Percentiles rank a stretch among this genome's conserved stretches.
phyloP scores from a whole-genome alignment of 2,888 invertebrate species.

The Drosophila nr. fundita region DNA sequence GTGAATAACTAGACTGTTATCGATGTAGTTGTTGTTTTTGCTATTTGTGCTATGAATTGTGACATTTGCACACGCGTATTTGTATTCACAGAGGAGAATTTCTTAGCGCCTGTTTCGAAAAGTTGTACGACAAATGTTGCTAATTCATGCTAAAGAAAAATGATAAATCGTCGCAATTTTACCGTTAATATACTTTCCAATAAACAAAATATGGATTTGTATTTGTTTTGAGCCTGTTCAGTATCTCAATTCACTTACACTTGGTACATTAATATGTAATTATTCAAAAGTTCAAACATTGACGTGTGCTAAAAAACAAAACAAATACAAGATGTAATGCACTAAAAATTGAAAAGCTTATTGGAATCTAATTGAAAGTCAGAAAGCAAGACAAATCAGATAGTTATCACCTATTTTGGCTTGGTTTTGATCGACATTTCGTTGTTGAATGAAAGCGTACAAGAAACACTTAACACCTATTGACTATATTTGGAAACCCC shows the following conservation, averaged over 20 bases:
- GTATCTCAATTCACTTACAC: not conserved
- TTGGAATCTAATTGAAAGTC: not conserved
- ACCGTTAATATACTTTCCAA: not conserved
- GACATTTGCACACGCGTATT: slow-evolving; percentile 66
- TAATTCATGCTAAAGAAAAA: slow-evolving; percentile 52
- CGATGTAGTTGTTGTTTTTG: slow-evolving; percentile 39
- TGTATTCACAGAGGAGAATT: slow-evolving; percentile 20
- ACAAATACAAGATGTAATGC: not conserved
- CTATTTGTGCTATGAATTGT: slow-evolving; percentile 61
- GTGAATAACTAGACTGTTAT: slow-evolving; percentile 71
- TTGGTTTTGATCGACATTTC: not conserved
- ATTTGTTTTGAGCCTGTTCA: not conserved
- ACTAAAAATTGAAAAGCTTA: not conserved
- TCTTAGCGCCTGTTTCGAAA: slow-evolving; percentile 36
- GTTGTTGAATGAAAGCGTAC: not conserved
- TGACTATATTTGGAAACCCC: not conserved
- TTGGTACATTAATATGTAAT: not conserved
- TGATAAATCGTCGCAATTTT: slow-evolving; percentile 16
- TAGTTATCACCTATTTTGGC: not conserved
- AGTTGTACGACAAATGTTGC: slow-evolving; percentile 37
- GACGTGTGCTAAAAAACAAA: not conserved
- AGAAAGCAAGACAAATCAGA: not conserved
- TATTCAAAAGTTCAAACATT: not conserved
- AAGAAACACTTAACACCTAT: slow-evolving; percentile 1
- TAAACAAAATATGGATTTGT: slow-evolving; percentile 10